These are phyloP conservation scores for Eremophila alpestris DNA, from an alignment of 2,797 vertebrate genomes.

Conservation along the genomic window DNA sequence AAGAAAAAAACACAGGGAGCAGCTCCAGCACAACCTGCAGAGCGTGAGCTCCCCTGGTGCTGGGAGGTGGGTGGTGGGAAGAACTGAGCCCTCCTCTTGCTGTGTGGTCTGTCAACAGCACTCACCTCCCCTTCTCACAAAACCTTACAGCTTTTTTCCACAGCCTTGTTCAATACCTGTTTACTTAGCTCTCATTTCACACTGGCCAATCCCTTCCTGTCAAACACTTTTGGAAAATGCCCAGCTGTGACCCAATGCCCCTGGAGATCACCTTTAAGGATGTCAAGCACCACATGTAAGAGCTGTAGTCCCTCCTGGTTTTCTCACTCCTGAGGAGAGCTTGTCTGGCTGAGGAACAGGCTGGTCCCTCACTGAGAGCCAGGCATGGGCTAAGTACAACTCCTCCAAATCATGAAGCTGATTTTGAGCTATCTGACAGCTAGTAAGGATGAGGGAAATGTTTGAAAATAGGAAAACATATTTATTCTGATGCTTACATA, in stretches of 20 bases:
- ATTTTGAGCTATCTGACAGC: constrained; percentile 52
- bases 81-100: not conserved
- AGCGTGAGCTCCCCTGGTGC: not conserved
- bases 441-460: constrained; percentile 18
- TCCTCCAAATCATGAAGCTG: constrained; percentile 19
- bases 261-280: not conserved
- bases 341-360: not conserved
- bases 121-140: not conserved
- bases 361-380: not conserved
- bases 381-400: not conserved
- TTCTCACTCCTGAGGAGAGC: not conserved
- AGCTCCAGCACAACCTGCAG: rapidly evolving
- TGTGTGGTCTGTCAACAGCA: not conserved
- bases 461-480: constrained; percentile 58
- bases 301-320: not conserved
- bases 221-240: not conserved
- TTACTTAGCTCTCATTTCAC: not conserved
- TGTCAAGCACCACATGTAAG: not conserved
- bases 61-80: not conserved
- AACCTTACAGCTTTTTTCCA: not conserved
- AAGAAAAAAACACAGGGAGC: not conserved
- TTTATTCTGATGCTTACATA: constrained; percentile 69
- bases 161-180: not conserved
- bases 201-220: not conserved
- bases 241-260: not conserved